Percentiles rank a stretch among this genome's conserved stretches.
phyloP scores from a whole-genome alignment of 1,140 invertebrate genomes.

The Drosophila tristis region DNA sequence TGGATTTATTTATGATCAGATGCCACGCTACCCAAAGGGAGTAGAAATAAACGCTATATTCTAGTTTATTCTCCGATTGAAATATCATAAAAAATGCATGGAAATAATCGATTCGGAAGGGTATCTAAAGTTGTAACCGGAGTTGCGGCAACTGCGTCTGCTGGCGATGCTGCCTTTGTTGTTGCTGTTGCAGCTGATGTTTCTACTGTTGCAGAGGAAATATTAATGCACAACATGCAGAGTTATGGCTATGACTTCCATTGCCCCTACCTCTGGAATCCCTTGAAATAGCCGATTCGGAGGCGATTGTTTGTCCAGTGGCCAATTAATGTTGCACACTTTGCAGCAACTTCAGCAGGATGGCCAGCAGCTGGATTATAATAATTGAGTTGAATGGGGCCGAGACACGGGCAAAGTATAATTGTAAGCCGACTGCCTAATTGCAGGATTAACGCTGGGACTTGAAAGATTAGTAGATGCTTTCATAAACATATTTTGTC shows the following conservation, averaged over 20 bases:
- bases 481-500: constrained; percentile 10
- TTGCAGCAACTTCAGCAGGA: neutral
- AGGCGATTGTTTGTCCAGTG: neutral
- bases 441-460: constrained; percentile 31
- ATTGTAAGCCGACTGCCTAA: constrained; percentile 32
- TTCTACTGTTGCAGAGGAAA: constrained; percentile 39
- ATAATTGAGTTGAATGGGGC: constrained; percentile 26
- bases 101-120: no score
- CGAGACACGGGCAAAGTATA: constrained; percentile 11
- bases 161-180: neutral
- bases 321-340: constrained; percentile 2
- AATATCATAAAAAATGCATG: no score
- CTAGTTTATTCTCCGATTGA: no score
- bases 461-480: constrained; percentile 14
- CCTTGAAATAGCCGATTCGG: constrained; percentile 9
- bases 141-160: constrained; percentile 10
- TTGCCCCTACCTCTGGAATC: neutral
- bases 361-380: neutral
- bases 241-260: constrained; percentile 16
- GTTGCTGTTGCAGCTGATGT: constrained; percentile 20
- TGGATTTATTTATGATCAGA: no score
- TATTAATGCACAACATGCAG: constrained; percentile 43
- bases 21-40: no score
- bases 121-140: constrained; percentile 33
- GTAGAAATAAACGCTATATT: no score